Evolutionary conservation across 2,797 vertebrate species (phyloP), one percentile per base, ranked within the genome.

Genomic region (Acanthurus tractus): DNA sequence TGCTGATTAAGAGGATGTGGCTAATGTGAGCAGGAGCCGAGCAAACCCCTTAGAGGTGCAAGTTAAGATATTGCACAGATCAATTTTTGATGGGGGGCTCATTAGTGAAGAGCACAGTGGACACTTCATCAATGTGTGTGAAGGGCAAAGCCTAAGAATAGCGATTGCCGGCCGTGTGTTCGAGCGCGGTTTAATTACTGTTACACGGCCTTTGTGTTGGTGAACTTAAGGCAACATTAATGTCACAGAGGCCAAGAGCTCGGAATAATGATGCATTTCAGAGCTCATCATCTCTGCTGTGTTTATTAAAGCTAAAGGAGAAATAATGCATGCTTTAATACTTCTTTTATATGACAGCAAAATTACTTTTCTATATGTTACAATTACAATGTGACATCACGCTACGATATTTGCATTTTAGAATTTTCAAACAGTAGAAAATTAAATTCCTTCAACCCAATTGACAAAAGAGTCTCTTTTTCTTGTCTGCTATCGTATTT

Each of bases 131-230:
- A 89, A 79, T 77, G 86, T 84, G 82, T 66, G 73, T 90, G 85
- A 89, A 88, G 91, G 88, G 90, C 82, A 92, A 62, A 66, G 73
- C 70, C 87, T 88, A 88, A 86, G 82, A 91, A 90, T 93, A 91
- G 89, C 68, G 15, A 13, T 3, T 54, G 52, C 53, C 42, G 73
- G 50, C 79, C 64, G 56, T 75, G 76, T 66, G 64, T 73, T 62
- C 46, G 55, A 66, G 59, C 66, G 23, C 50, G 68, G 25, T 66
- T 74, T 48, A 55, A 70, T 49, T 68, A 50, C 36, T 17, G 13
- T 65, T 38, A 4, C 55, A 20, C 70, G 17, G 50, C 13, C 36
- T 78, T 44, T 67, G 48, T 62, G 34, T 67, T 8, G 23, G 18
- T 53, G 56, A 11, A 48, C 55, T 53, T 17, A 55, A 68, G 23